A percentile compares a stretch with the other conserved stretches of the same genome.
These are phyloP conservation scores for Ornithorhynchus anatinus DNA, from an alignment of 2,113 vertebrate species.

Conservation along the genomic window DNA sequence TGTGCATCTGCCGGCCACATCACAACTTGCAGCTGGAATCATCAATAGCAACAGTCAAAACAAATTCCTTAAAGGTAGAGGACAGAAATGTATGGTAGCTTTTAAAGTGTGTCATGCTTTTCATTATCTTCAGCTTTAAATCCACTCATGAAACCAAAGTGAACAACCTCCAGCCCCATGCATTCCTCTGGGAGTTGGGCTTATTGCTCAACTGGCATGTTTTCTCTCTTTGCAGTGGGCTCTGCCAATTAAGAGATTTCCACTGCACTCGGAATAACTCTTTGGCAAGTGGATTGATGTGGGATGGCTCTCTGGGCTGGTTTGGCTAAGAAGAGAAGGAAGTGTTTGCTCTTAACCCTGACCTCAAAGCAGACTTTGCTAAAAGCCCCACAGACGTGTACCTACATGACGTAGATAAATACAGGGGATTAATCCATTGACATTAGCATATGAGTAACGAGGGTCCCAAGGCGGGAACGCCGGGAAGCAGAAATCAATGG, in stretches of 20 bases:
- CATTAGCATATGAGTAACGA: not conserved
- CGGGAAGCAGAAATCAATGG: not conserved
- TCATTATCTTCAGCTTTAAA: not conserved
- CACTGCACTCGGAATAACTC: not conserved
- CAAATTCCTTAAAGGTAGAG: not conserved
- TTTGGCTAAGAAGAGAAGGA: conserved; percentile 14
- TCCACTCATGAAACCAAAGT: not conserved
- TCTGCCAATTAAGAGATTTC: conserved; percentile 4
- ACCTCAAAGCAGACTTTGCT: conserved; percentile 17
- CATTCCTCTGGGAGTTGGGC: not conserved
- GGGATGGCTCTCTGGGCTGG: not conserved
- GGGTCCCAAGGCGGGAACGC: not conserved
- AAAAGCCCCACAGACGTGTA: not conserved
- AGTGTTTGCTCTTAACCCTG: not conserved
- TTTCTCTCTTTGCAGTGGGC: not conserved
- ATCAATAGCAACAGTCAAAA: not conserved
- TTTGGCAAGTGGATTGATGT: not conserved
- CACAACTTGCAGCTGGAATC: not conserved
- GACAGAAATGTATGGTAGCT: not conserved
- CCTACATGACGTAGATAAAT: not conserved
- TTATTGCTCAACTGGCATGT: not conserved
- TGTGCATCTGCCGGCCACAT: not conserved
- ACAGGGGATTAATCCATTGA: not conserved
- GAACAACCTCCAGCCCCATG: not conserved
- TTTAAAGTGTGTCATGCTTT: not conserved